These are phyloP conservation scores for Zapornia atra DNA, from an alignment of 2,113 vertebrate species.

Conservation along the genomic window DNA sequence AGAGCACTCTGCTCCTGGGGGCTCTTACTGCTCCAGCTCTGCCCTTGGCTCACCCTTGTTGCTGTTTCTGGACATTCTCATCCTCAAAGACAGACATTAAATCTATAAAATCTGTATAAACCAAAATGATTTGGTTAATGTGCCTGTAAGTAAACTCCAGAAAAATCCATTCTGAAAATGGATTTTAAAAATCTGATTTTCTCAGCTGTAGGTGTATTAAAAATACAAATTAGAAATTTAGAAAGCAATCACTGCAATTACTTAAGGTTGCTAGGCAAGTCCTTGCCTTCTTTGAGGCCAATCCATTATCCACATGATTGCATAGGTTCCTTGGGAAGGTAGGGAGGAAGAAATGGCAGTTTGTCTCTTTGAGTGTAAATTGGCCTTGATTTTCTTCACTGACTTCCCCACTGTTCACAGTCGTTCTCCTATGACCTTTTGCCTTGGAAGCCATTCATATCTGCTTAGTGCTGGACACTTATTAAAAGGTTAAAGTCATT, in stretches of 20 bases:
- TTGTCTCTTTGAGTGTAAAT: background rate
- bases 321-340: background rate
- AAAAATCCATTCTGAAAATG: background rate
- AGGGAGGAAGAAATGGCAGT: background rate
- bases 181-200: background rate
- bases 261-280: background rate
- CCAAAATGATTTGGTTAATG: background rate
- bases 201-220: background rate
- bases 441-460: background rate
- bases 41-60: background rate
- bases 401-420: background rate
- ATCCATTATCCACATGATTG: background rate
- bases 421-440: slow-evolving; percentile 1
- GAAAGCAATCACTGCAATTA: background rate
- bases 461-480: background rate
- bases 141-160: background rate
- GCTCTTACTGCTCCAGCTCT: background rate
- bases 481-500: slow-evolving; percentile 36
- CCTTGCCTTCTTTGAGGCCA: background rate
- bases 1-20: background rate
- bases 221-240: background rate
- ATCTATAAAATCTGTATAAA: background rate
- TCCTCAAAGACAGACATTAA: background rate
- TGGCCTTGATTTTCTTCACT: background rate
- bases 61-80: background rate